These are phyloP conservation scores for Apodemia duryi DNA, from an alignment of 2,888 invertebrate genomes.

Conservation along the genomic window DNA sequence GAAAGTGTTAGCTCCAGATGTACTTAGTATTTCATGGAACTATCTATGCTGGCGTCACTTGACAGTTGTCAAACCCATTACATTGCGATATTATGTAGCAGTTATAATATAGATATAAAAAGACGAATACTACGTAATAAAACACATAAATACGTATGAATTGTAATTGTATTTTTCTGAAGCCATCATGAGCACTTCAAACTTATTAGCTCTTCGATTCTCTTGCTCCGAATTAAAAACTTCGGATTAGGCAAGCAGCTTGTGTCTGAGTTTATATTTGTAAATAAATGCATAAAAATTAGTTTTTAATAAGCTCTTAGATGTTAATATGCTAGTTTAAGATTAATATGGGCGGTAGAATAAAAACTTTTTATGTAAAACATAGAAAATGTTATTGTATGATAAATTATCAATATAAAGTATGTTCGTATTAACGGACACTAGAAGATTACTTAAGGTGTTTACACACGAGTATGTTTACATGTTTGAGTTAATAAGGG, in stretches of 20 bases:
- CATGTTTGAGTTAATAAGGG: neutral
- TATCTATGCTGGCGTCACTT: too few relatives aligned
- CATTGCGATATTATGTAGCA: too few relatives aligned
- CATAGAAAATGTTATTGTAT: slow-evolving; percentile 6
- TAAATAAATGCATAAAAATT: neutral
- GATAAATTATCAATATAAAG: slow-evolving; percentile 11
- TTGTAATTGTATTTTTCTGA: too few relatives aligned
- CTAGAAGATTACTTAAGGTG: neutral
- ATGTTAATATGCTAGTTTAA: neutral
- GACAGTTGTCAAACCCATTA: too few relatives aligned
- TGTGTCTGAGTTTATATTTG: neutral
- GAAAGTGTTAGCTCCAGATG: too few relatives aligned
- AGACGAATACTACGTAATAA: too few relatives aligned
- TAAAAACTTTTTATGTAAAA: slow-evolving; percentile 11
- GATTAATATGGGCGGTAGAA: neutral
- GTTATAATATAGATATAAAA: too few relatives aligned
- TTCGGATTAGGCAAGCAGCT: neutral
- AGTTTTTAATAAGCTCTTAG: neutral
- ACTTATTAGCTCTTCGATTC: too few relatives aligned
- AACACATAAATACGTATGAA: too few relatives aligned
- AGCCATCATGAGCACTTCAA: too few relatives aligned
- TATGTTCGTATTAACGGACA: slow-evolving; percentile 5
- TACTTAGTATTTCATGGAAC: too few relatives aligned
- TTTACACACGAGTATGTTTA: neutral
- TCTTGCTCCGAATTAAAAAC: too few relatives aligned